A percentile compares a stretch with the other conserved stretches of the same genome.
phyloP scores from a whole-genome alignment of 1,140 invertebrate genomes.

The Nephila pilipes region DNA sequence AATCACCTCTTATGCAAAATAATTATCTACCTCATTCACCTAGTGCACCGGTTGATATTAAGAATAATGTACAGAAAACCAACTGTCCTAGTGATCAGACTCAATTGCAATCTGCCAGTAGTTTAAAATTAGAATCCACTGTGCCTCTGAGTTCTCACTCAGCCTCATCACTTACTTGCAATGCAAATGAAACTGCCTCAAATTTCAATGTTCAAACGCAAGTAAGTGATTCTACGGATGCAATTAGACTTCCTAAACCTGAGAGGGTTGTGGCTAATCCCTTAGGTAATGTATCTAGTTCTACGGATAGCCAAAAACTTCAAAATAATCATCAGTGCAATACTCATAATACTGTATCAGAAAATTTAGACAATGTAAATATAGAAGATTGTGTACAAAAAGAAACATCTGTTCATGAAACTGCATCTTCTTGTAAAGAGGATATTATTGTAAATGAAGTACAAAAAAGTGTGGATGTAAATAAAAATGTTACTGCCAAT shows the following conservation, averaged over 20 bases:
- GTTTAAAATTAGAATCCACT: constrained; percentile 70
- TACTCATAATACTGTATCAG: constrained; percentile 54
- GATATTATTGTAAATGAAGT: constrained; percentile 69
- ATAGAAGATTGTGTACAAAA: constrained; percentile 67
- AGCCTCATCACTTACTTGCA: constrained; percentile 69
- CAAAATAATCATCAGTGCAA: constrained; percentile 74
- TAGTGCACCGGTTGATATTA: constrained; percentile 66
- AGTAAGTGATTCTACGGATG: constrained; percentile 69
- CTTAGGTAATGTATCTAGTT: constrained; percentile 66
- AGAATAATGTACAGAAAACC: constrained; percentile 64
- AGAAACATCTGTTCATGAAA: constrained; percentile 34
- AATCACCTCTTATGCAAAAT: constrained; percentile 75
- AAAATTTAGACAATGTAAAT: constrained; percentile 69
- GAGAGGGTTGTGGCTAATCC: constrained; percentile 55
- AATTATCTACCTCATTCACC: constrained; percentile 77
- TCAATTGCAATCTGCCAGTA: constrained; percentile 72
- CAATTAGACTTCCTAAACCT: constrained; percentile 48
- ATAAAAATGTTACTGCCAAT: constrained; percentile 71
- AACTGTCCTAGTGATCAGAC: constrained; percentile 66
- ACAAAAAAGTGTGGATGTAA: constrained; percentile 73
- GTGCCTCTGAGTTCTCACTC: constrained; percentile 74
- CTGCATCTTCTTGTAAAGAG: constrained; percentile 1
- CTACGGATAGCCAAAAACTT: constrained; percentile 68
- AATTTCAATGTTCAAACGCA: constrained; percentile 62
- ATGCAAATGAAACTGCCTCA: constrained; percentile 70